Evolutionary conservation across 2,113 vertebrate genomes (phyloP), one percentile per base, ranked within the genome.

Genomic region (Morone saxatilis): DNA sequence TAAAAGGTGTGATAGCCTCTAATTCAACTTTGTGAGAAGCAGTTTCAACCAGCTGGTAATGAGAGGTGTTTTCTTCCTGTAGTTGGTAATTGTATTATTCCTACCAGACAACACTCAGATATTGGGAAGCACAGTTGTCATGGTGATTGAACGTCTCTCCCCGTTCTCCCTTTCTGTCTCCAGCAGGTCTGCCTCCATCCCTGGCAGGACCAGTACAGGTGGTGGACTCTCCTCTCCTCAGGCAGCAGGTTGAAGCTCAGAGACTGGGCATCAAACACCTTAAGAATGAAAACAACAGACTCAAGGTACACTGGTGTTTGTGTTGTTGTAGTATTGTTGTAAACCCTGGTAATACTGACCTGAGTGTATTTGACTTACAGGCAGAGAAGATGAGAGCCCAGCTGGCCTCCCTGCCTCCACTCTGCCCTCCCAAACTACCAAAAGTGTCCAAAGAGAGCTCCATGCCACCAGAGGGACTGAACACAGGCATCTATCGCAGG

Each of bases 211-310:
- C 95, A 0, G 83, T 96, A 2, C 95, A 96, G 85, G 96, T 99
- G 72, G 97, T 97, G 87, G 97, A 99, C 83, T 99, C 98, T 0
- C 98, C 97, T 0, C 96, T 99, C 14, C 97, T 98, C 12, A 95
- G 96, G 1, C 97, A 97, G 94, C 97, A 98, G 89, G 96, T 99
- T 1, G 96, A 97, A 0, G 96, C 95, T 7, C 94, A 98, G 88
- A 94, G 97, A 81, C 86, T 97, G 7, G 95, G 96, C 80, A 91
- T 99, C 43, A 97, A 96, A 59, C 96, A 96, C 88, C 97, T 98
- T 10, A 97, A 97, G 93, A 96, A 96, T 0, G 96, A 98, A 93
- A 98, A 97, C 86, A 97, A 96, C 93, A 80, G 95, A 47, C 96
- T 98, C 16, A 98, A 96, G 97, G 97, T 98, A 78, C 60, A 84